Evolutionary conservation across 2,113 vertebrate genomes (phyloP), one percentile per base, ranked within the genome.

Genomic region (Bettongia penicillata): DNA sequence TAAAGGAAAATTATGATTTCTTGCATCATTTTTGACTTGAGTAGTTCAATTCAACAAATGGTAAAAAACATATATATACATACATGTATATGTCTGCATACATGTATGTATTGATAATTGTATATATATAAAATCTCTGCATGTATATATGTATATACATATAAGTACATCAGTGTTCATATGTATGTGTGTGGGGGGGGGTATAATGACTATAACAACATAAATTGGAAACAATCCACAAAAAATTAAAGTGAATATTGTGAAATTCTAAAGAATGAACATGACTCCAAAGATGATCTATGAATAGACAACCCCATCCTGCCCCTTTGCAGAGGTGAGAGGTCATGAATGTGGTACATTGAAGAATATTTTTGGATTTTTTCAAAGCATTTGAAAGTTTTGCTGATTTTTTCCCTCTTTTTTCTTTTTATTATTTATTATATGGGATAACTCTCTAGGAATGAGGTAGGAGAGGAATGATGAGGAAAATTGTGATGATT

Each of bases 1-100:
- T 91, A 90, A 95, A 95, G 10, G 61, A 92, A 96, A 95, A 92
- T 94, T 68, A 95, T 68, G 91, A 53, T 9, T 53, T 95, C 6
- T 7, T 91, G 47, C 51, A 57, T 37, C 7, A 16, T 57, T 2
- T 95, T 53, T 92, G 22, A 0, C 28, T 57, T 90, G 49, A 90
- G 68, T 55, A 5, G 0, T 37, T 37, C 28, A 31, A 12, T 49
- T 96, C 51, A 93, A 96, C 94, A 84, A 43, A n/a, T 22, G n/a
- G n/a, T 77, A 22, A 19, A 43, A 77, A 28, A 43, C 22, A 5
- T 16, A 61, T 4, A 16, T n/a, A 77, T n/a, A 61, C 28, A 19
- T 22, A 43, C 2, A 22, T 6, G 25, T n/a, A 77, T 16, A n/a
- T 37, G 11, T 77, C n/a, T n/a, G 14, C 4, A 77, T 77, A 37